Base-by-base conservation (phyloP, 1,140 invertebrate genomes). In the Musca domestica region DNA sequence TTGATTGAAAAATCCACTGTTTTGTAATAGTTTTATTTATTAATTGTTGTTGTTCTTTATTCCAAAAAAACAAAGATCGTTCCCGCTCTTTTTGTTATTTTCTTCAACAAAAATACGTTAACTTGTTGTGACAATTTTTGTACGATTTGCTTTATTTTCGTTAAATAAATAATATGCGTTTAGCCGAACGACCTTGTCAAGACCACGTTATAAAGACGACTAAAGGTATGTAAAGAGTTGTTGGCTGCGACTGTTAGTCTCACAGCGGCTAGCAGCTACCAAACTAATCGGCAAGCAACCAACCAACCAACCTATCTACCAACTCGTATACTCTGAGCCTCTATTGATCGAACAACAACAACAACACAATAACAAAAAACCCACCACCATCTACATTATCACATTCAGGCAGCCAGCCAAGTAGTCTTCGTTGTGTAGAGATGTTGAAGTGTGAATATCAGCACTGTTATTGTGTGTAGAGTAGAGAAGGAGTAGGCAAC, bases 371-470 rank as follows among this genome's bases (percentile, higher is more conserved):
- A 9, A 41, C 34, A 5, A 41, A 30, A 30, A 41, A 61, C 56
- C n/a, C 56, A 61, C 56, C 56, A 61, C 30, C 25, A 61, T 1
- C 41, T 12, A 46, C 41, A 1, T 41, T 41, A 51, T 51, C 48
- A 51, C 17, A 19, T 19, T 51, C 14, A 51, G 20, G 17, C 17
- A 15, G 17, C 15, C 17, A 19, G 17, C 48, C 9, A 19, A 19
- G 47, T 49, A 15, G 20, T 19, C 48, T 19, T 61, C 56, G 19
- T 61, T 41, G 34, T 41, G 34, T 41, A 41, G 34, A 41, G 34
- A 61, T 61, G 30, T 61, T 61, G 56, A 61, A 30, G 56, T 61
- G 56, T 61, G 56, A 61, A 61, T 34, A 61, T 61, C 52, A 61
- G 34, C 56, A 61, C 23, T 14, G 23, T 56, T 56, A 56, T 41